phyloP scores from a whole-genome alignment of 2,797 vertebrate genomes.

The Anguilla megastoma region DNA sequence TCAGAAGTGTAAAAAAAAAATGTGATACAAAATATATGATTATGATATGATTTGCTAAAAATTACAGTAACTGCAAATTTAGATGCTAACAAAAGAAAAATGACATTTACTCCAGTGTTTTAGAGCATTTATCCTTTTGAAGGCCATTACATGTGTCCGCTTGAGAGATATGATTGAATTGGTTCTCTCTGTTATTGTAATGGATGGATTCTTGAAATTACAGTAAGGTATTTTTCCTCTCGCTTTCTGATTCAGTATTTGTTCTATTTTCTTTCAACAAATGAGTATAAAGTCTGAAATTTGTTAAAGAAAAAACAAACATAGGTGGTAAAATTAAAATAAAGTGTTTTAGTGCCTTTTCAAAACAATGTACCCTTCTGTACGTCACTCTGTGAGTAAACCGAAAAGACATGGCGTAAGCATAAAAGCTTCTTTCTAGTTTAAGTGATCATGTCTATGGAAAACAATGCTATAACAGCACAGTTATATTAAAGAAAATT shows the following conservation, averaged over 20 bases:
- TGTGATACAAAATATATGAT: too few species aligned
- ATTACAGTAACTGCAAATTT: not conserved
- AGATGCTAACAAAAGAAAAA: not conserved
- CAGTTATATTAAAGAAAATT: not conserved
- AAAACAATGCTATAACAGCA: not conserved
- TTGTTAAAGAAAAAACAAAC: not conserved
- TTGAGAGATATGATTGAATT: not conserved
- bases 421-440: not conserved
- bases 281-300: not conserved
- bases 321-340: not conserved
- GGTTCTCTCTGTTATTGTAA: not conserved
- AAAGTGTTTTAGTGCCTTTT: not conserved
- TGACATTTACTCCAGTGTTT: not conserved
- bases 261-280: not conserved
- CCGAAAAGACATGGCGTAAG: not conserved
- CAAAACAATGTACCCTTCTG: not conserved
- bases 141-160: not conserved
- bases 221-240: too few species aligned
- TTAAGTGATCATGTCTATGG: not conserved
- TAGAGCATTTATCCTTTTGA: not conserved
- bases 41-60: not conserved
- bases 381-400: not conserved
- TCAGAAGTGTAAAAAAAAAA: not conserved
- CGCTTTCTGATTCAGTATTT: too few species aligned
- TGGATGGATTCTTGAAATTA: not conserved